A percentile compares a stretch with the other conserved stretches of the same genome.
These are phyloP conservation scores for Cacajao melanocephalus DNA, from an alignment of 2,797 vertebrate species.

Conservation along the genomic window DNA sequence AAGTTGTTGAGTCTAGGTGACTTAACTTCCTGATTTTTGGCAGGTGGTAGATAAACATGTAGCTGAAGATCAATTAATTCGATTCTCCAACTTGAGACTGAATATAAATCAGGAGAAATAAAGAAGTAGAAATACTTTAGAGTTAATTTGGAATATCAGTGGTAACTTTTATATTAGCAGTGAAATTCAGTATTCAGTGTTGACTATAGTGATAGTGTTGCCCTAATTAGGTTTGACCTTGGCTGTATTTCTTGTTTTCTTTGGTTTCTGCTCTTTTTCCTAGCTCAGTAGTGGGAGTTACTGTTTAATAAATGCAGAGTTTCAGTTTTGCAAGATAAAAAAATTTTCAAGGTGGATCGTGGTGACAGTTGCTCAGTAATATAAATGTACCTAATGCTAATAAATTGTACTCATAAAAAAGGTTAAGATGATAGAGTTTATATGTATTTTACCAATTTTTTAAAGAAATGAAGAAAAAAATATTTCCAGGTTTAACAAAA, in stretches of 20 bases:
- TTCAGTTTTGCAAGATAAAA: background rate
- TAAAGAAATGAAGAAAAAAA: background rate
- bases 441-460: background rate
- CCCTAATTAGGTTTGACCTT: background rate
- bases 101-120: background rate
- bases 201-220: background rate
- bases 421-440: background rate
- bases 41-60: background rate
- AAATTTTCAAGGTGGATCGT: background rate
- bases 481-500: background rate
- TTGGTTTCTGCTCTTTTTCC: background rate
- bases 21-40: background rate
- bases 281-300: background rate
- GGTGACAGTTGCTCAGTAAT: background rate
- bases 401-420: background rate
- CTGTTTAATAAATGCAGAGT: background rate
- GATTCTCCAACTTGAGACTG: background rate
- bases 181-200: background rate
- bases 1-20: background rate
- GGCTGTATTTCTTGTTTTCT: background rate
- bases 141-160: background rate
- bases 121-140: background rate
- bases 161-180: background rate
- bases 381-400: background rate
- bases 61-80: background rate